Percentiles rank a stretch among this genome's conserved stretches.
Evolutionary conservation across 2,113 vertebrate genomes (phyloP).

Genomic region (Halichoeres trimaculatus): DNA sequence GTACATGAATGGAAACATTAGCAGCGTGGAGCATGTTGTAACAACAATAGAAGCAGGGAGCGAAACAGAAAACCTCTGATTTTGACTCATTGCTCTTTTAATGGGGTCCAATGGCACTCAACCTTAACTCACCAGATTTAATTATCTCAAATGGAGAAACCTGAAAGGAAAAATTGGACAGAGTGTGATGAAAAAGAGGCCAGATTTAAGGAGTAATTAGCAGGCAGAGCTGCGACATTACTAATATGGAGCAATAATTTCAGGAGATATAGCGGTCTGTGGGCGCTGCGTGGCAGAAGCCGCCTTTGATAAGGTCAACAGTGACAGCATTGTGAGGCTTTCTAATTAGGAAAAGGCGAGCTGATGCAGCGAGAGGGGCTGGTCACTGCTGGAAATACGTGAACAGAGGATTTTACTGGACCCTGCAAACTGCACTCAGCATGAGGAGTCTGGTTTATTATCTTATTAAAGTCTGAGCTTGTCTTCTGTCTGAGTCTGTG

Average conservation of each 20-base stretch:
- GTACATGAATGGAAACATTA: no score
- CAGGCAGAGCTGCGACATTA: conserved; percentile 11
- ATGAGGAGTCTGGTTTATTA: background rate
- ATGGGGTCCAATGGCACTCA: conserved; percentile 8
- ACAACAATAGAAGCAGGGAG: conserved; percentile 3
- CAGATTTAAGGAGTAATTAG: conserved; percentile 52
- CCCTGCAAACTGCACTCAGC: background rate
- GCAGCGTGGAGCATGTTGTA: background rate
- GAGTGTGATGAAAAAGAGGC: conserved; percentile 32
- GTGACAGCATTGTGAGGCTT: conserved; percentile 38
- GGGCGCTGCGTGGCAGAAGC: conserved; percentile 30
- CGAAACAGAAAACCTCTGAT: conserved; percentile 6
- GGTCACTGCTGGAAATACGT: conserved; percentile 4
- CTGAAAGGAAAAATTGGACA: conserved; percentile 21
- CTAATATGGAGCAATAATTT: conserved; percentile 39
- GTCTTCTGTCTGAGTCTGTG: background rate
- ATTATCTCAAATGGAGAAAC: conserved; percentile 47
- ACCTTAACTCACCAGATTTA: conserved; percentile 34
- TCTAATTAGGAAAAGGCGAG: conserved; percentile 34
- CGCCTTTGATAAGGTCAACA: conserved; percentile 56
- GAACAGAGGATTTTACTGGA: conserved; percentile 9
- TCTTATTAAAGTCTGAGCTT: background rate
- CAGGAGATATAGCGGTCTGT: conserved; percentile 17
- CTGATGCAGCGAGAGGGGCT: conserved; percentile 9
- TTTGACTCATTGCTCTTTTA: conserved; percentile 35